Base-by-base conservation (phyloP, 2,113 vertebrate species). In the Periophthalmodon schlosseri region DNA sequence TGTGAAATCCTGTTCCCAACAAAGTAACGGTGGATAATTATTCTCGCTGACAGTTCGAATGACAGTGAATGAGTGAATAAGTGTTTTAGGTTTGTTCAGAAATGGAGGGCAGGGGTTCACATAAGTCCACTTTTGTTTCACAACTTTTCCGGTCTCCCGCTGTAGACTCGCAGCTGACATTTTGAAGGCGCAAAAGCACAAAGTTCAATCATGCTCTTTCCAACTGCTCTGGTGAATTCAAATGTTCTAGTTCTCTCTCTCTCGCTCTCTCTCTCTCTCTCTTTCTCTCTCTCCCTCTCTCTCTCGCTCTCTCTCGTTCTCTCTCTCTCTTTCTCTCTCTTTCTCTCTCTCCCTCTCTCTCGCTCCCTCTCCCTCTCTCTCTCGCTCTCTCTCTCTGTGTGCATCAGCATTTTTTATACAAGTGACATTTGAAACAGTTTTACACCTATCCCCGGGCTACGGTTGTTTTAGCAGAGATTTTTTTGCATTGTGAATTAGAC, bases 201-300 rank as follows among this genome's bases (percentile, higher is more conserved):
- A 47, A 68, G 66, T 68, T 68, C 66, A 68, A 68, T 68, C 66
- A 68, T 68, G 66, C n/a, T 49, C 39, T 49, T 44, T 68, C 46
- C 47, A 68, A 49, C 20, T 24, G 44, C 66, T 68, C 21, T n/a
- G 13, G 46, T 8, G 23, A 44, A 68, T 68, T 68, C 13, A 47
- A 68, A 68, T 68, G 23, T 46, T 21, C n/a, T n/a, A n/a, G n/a
- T 44, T 15, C 66, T 68, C 46, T 44, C 20, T 66, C 63, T 39
- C 63, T 33, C 20, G n/a, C n/a, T n/a, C n/a, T 44, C 64, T 34
- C n/a, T 39, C 36, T 36, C 34, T 36, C 34, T 5, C 36, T 36
- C 33, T 64, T 6, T 18, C 18, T 18, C 28, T 46, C 65, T 36
- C n/a, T 44, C 39, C 4, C 36, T 39, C 36, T 1, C 8, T 36